Evolutionary conservation across 2,113 vertebrate genomes (phyloP).

Genomic region (Ceratotherium simum): DNA sequence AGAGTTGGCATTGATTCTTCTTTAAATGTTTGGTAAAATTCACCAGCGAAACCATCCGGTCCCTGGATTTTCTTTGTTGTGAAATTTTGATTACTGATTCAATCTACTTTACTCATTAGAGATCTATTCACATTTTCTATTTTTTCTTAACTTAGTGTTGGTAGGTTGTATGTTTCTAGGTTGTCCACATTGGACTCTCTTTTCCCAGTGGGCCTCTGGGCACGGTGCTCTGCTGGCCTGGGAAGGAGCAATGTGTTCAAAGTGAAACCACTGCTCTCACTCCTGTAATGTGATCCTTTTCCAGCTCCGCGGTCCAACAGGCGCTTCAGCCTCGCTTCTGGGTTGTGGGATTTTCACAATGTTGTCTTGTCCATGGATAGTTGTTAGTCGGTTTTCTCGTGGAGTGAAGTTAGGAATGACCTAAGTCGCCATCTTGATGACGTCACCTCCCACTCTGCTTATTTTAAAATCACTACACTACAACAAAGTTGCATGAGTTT

Average conservation of each 20-base stretch:
- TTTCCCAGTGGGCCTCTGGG: background rate
- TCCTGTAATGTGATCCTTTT: background rate
- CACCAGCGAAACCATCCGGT: background rate
- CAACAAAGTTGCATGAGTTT: background rate
- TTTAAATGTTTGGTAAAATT: background rate
- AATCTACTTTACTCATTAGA: background rate
- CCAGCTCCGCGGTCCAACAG: background rate
- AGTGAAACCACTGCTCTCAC: background rate
- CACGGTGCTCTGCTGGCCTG: background rate
- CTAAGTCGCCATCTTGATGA: background rate
- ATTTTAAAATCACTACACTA: background rate
- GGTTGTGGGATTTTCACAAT: background rate
- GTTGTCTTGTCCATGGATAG: background rate
- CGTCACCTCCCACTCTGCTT: background rate
- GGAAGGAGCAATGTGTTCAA: too few species aligned
- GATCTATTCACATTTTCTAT: background rate
- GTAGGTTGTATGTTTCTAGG: background rate
- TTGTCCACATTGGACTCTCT: background rate
- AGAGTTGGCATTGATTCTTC: background rate
- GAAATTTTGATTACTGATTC: background rate
- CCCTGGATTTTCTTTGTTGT: background rate
- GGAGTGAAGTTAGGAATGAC: background rate
- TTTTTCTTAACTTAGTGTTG: background rate
- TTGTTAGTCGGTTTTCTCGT: background rate
- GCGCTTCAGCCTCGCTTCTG: background rate